Base-by-base conservation (phyloP, 1,140 invertebrate species). In the Lutraria rhynchaena region DNA sequence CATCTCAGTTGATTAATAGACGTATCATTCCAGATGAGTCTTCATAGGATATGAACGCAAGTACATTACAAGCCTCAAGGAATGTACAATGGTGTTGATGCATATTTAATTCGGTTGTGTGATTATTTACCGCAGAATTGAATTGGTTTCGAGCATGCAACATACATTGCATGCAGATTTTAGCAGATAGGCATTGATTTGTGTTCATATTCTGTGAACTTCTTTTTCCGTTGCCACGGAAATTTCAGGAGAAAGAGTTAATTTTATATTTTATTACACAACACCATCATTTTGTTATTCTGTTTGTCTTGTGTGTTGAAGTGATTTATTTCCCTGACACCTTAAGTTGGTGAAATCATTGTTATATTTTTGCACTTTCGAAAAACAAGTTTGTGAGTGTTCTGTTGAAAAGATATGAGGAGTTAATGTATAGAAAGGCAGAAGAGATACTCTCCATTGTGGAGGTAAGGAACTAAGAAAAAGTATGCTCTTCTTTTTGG, bases 251-350 rank as follows among this genome's bases (percentile, higher is more conserved):
- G 63, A 67, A 46, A 67, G 44, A 41, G 44, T 46, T 46, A 41
- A 67, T 67, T 67, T 46, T 67, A 67, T 67, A 46, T 67, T 67
- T 49, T 67, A 67, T 49, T 67, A 67, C 63, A 67, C 37, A 46
- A n/a, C 24, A 24, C 44, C 41, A 31, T 67, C 63, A 67, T 15
- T 67, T 41, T 41, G 37, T 41, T 41, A 7, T 7, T 41, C 37
- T 41, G 37, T 41, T 41, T 41, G 37, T 41, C 37, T 41, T 41
- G 63, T 67, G 44, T 49, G 13, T 67, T 22, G n/a, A 31, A 46
- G 37, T 67, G 41, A 67, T 22, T 67, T 29, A 67, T 67, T 67
- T 67, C 63, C 63, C 63, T 67, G 63, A 67, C 63, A 67, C 41
- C 41, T 46, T 46, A 27, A 27, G 9, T 17, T 67, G 37, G 63